phyloP scores from a whole-genome alignment of 2,797 vertebrate genomes.

The Smutsia temminckii region DNA sequence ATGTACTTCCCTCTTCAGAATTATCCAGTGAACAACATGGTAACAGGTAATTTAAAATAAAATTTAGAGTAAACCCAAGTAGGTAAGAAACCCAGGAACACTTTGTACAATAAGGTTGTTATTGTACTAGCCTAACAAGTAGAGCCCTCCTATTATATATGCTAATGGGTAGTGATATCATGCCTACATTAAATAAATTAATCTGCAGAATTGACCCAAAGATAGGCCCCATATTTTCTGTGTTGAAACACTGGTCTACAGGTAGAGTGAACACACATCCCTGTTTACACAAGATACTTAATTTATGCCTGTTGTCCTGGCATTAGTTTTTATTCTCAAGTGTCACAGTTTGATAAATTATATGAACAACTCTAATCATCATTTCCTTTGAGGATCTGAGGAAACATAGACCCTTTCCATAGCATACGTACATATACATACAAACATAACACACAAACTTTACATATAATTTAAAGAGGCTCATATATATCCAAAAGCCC shows the following conservation, averaged over 20 bases:
- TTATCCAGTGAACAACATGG: slow-evolving; percentile 87
- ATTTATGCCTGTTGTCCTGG: neutral
- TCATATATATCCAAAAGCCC: neutral
- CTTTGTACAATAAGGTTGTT: neutral
- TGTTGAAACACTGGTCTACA: neutral
- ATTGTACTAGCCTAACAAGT: neutral
- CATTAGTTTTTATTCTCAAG: neutral
- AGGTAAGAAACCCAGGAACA: neutral
- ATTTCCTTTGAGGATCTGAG: slow-evolving; percentile 18
- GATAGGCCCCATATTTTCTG: neutral
- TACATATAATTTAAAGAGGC: neutral
- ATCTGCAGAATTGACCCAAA: neutral
- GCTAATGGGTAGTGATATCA: neutral
- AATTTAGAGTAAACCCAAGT: neutral
- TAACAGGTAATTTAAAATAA: slow-evolving; percentile 87
- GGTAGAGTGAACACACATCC: neutral
- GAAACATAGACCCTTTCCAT: neutral
- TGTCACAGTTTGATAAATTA: slow-evolving; percentile 15
- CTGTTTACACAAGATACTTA: neutral
- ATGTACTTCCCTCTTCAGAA: slow-evolving; percentile 80
- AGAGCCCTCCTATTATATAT: neutral
- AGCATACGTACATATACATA: neutral
- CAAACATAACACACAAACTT: neutral
- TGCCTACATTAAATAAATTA: neutral
- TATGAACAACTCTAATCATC: neutral